A percentile compares a stretch with the other conserved stretches of the same genome.
phyloP scores from a whole-genome alignment of 2,113 vertebrate species.

The Proterorhinus semilunaris region DNA sequence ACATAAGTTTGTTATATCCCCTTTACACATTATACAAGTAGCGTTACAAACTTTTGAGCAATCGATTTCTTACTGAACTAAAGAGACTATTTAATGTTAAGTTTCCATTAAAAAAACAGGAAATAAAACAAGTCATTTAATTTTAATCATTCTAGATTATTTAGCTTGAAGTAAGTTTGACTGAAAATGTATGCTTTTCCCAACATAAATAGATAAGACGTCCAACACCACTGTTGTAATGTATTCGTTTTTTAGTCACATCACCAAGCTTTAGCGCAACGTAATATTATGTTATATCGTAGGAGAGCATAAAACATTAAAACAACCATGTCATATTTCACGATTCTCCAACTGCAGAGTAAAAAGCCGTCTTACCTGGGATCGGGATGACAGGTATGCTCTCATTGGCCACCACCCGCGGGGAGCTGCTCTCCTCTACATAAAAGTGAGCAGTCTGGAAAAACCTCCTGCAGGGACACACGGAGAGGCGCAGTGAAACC shows the following conservation, averaged over 20 bases:
- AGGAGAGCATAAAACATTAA: not conserved
- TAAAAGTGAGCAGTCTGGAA: conserved; percentile 99
- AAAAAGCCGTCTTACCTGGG: conserved; percentile 82
- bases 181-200: too few species aligned
- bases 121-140: not conserved
- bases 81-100: not conserved
- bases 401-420: conserved; percentile 95
- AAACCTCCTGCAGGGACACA: conserved; percentile 86
- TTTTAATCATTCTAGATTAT: too few species aligned
- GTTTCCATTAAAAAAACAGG: not conserved
- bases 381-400: conserved; percentile 94
- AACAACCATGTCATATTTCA: not conserved
- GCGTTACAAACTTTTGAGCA: not conserved
- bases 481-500: conserved; percentile 30
- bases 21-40: not conserved
- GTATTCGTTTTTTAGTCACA: too few species aligned
- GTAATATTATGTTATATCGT: not conserved
- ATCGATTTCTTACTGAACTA: not conserved
- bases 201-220: too few species aligned
- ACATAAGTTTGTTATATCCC: not conserved
- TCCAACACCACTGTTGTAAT: too few species aligned
- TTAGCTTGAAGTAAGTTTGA: too few species aligned
- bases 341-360: not conserved
- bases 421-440: conserved; percentile 95
- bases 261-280: too few species aligned